Evolutionary conservation across 2,797 vertebrate species (phyloP).

Genomic region (Anolis apletophallus): DNA sequence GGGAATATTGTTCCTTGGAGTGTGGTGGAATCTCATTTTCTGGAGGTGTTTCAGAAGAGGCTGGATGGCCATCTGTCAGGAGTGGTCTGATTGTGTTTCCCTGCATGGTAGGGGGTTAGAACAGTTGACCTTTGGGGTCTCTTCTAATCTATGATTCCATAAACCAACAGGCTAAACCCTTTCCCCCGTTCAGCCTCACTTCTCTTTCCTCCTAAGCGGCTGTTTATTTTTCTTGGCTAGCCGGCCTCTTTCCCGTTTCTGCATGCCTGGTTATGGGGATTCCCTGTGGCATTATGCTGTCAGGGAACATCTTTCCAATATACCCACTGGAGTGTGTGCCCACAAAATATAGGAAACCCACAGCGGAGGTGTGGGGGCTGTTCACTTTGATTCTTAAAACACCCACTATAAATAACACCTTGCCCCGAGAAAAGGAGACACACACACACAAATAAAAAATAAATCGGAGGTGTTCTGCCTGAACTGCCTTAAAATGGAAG

Average conservation of each 20-base stretch:
- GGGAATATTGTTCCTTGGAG: too few species aligned
- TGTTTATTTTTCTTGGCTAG: constrained; percentile 56
- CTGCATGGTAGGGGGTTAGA: too few species aligned
- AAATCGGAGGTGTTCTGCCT: background rate
- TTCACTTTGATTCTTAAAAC: constrained; percentile 12
- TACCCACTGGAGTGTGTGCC: constrained; percentile 50
- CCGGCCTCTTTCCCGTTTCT: constrained; percentile 61
- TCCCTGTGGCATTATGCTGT: constrained; percentile 55
- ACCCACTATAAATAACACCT: constrained; percentile 13
- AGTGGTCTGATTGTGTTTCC: too few species aligned
- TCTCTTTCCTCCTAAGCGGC: background rate
- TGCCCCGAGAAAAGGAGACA: background rate
- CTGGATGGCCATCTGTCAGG: too few species aligned
- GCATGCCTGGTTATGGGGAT: constrained; percentile 65
- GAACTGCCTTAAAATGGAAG: background rate
- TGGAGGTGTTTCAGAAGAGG: too few species aligned
- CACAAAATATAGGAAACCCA: constrained; percentile 14
- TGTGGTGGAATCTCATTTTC: too few species aligned
- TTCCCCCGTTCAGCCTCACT: background rate
- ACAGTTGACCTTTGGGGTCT: too few species aligned
- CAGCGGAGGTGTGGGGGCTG: constrained; percentile 24
- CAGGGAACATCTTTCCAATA: constrained; percentile 63
- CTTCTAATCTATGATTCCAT: too few species aligned
- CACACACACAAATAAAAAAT: background rate
- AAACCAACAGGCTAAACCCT: constrained; percentile 6